Conservation (phyloP, 2,888 invertebrate species). For the Brenthis hecate region DNA sequence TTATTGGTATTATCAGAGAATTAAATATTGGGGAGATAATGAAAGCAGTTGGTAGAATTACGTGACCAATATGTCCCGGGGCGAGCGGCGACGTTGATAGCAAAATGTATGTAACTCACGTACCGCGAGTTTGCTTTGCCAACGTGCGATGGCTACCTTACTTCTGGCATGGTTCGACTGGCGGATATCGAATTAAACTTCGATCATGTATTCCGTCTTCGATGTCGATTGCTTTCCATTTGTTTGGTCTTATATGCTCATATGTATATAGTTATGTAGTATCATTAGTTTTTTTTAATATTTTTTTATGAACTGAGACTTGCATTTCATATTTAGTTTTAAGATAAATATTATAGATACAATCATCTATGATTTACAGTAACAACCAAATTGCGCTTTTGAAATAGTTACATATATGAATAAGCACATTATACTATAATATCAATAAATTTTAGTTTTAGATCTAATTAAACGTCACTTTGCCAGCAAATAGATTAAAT, state of each 20-base stretch:
- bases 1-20: conserved; percentile 24
- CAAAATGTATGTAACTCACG: conserved; percentile 73
- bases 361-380: no score
- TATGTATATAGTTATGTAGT: background rate
- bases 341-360: no score
- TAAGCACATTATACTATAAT: no score
- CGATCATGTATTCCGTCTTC: conserved; percentile 44
- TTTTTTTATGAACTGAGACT: background rate
- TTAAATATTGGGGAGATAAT: conserved; percentile 34
- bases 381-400: no score
- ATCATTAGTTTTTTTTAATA: background rate
- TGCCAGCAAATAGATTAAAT: no score
- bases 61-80: conserved; percentile 77
- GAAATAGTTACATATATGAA: no score
- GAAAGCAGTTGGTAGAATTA: conserved; percentile 54
- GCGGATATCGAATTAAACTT: conserved; percentile 67
- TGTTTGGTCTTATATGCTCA: conserved; percentile 7
- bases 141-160: conserved; percentile 67
- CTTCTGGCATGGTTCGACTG: conserved; percentile 53
- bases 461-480: no score
- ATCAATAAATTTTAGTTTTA: no score
- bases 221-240: conserved; percentile 21
- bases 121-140: conserved; percentile 72
- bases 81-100: conserved; percentile 55
- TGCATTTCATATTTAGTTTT: background rate